A percentile compares a stretch with the other conserved stretches of the same genome.
Conservation (phyloP, 2,888 invertebrate genomes). For the Drosophila antonietae region DNA sequence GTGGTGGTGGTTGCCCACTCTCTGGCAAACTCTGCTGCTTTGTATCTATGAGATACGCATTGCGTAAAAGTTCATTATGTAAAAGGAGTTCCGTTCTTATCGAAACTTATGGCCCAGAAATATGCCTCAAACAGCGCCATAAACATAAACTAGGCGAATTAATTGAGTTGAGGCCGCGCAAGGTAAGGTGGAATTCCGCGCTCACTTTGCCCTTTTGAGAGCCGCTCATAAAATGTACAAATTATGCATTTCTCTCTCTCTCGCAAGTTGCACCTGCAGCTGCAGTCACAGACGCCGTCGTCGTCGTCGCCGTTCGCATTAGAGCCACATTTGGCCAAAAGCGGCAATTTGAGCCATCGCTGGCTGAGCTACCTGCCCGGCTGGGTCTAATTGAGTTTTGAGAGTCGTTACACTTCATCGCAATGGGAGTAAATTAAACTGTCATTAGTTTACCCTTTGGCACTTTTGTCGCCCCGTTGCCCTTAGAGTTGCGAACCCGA, state of each 20-base stretch:
- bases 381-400: slow-evolving; percentile 73
- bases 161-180: slow-evolving; percentile 60
- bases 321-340: slow-evolving; percentile 68
- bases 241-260: slow-evolving; percentile 63
- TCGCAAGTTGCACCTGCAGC: slow-evolving; percentile 65
- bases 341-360: slow-evolving; percentile 29
- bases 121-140: slow-evolving; percentile 62
- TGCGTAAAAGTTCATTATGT: slow-evolving; percentile 70
- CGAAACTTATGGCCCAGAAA: slow-evolving; percentile 69
- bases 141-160: slow-evolving; percentile 76
- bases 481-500: slow-evolving; percentile 45
- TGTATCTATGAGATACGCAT: slow-evolving; percentile 68
- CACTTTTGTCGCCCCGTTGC: slow-evolving; percentile 63
- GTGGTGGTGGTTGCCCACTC: not conserved
- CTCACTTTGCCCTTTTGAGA: slow-evolving; percentile 14
- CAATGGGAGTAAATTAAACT: slow-evolving; percentile 84
- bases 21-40: slow-evolving; percentile 30
- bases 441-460: slow-evolving; percentile 83
- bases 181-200: slow-evolving; percentile 1
- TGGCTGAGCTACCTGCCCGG: slow-evolving; percentile 45
- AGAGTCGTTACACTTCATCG: slow-evolving; percentile 76
- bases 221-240: slow-evolving; percentile 67
- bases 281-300: not conserved
- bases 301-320: slow-evolving; percentile 38
- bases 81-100: slow-evolving; percentile 57